phyloP scores from a whole-genome alignment of 2,888 invertebrate species.

The Eupithecia subumbrata region DNA sequence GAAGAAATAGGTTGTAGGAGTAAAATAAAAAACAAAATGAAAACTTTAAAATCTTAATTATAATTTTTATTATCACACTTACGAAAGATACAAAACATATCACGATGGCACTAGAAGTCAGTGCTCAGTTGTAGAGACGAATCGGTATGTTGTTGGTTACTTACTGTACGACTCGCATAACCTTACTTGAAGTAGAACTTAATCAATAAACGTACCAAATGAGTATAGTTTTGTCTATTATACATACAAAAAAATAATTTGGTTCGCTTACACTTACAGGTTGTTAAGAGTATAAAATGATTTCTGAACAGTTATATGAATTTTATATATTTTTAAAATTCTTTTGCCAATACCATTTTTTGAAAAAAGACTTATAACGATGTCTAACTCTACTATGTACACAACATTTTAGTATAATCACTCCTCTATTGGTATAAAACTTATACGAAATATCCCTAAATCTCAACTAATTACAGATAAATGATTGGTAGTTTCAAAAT shows the following conservation, averaged over 20 bases:
- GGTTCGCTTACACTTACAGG: neutral
- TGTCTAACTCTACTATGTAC: constrained; percentile 77
- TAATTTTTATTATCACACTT: constrained; percentile 82
- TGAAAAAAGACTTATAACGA: constrained; percentile 55
- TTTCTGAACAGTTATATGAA: neutral
- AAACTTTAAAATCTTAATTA: constrained; percentile 67
- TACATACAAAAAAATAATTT: neutral
- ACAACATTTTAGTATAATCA: constrained; percentile 53
- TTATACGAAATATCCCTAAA: constrained; percentile 44
- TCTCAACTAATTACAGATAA: constrained; percentile 53
- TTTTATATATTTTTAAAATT: neutral
- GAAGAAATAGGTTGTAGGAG: neutral
- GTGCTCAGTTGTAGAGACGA: constrained; percentile 68
- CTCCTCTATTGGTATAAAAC: constrained; percentile 45
- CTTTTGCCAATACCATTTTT: constrained; percentile 26
- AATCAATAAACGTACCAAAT: constrained; percentile 51
- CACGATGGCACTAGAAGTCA: constrained; percentile 83
- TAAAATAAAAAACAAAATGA: constrained; percentile 48
- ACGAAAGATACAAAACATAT: constrained; percentile 82
- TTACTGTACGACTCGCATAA: constrained; percentile 32
- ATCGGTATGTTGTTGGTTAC: constrained; percentile 43
- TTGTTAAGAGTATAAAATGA: neutral
- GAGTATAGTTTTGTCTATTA: constrained; percentile 47
- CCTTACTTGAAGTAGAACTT: constrained; percentile 29
- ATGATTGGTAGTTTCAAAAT: constrained; percentile 53